A percentile compares a stretch with the other conserved stretches of the same genome.
Evolutionary conservation across 2,797 vertebrate species (phyloP).

Genomic region (Tiaroga cobitis): DNA sequence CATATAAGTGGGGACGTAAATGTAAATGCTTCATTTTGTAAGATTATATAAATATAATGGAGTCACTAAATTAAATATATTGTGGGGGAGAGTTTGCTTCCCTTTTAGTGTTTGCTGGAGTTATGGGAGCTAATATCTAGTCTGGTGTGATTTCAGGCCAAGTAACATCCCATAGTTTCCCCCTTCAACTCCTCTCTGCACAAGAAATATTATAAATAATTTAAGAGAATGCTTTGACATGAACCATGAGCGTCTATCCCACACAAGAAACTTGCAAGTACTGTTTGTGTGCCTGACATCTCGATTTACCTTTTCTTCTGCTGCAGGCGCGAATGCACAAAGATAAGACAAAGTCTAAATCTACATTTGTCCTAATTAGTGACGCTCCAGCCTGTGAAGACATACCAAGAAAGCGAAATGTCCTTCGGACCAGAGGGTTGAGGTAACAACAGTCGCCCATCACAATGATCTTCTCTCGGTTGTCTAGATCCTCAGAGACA

Average conservation of each 20-base stretch:
- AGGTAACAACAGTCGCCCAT: conserved; percentile 95
- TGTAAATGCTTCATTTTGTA: neutral
- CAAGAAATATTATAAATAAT: conserved; percentile 24
- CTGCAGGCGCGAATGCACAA: neutral
- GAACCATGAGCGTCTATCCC: conserved; percentile 15
- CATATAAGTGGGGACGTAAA: neutral
- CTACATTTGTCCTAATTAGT: conserved; percentile 24
- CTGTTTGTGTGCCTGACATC: conserved; percentile 8
- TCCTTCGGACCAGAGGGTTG: conserved; percentile 91
- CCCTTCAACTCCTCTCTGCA: conserved; percentile 17
- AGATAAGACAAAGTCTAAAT: neutral
- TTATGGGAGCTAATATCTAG: neutral
- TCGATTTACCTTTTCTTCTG: conserved; percentile 18
- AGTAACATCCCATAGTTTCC: conserved; percentile 8
- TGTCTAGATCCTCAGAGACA: conserved; percentile 88
- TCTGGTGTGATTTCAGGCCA: conserved; percentile 20
- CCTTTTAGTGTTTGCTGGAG: neutral
- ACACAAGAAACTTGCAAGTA: conserved; percentile 22
- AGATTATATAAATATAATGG: neutral
- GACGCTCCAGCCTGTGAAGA: neutral
- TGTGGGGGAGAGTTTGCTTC: neutral
- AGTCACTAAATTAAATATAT: neutral
- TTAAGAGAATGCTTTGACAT: conserved; percentile 37
- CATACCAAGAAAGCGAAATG: conserved; percentile 91
- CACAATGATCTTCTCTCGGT: conserved; percentile 91